Percentiles rank a stretch among this genome's conserved stretches.
Conservation (phyloP, 2,113 vertebrate species). For the Tyto alba region DNA sequence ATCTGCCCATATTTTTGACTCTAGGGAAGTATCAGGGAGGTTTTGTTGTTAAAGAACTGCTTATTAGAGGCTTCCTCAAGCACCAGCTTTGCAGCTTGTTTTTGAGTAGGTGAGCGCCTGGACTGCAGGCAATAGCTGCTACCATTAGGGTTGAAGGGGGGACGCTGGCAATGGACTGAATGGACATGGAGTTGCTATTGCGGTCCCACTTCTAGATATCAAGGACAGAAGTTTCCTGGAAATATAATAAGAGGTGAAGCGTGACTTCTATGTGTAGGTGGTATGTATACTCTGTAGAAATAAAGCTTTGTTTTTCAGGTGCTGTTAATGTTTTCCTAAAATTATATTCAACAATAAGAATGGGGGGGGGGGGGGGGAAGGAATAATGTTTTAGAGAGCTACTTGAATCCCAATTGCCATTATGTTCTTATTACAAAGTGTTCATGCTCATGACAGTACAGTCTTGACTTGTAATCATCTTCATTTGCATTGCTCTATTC, state of each 20-base stretch:
- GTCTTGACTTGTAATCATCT: background rate
- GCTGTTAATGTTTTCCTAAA: background rate
- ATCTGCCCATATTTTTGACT: background rate
- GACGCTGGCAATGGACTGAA: background rate
- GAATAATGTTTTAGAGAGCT: background rate
- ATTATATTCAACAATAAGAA: background rate
- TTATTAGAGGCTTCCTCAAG: background rate
- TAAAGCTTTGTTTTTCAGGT: background rate
- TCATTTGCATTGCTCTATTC: background rate
- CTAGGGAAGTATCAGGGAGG: background rate
- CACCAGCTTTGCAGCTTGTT: background rate
- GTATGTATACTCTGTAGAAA: background rate
- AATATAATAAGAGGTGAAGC: background rate
- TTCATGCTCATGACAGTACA: background rate
- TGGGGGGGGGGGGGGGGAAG: accelerated
- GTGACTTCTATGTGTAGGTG: background rate
- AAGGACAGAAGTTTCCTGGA: background rate
- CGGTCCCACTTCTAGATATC: background rate
- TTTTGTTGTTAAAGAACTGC: background rate
- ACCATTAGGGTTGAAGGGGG: background rate
- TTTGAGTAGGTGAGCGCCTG: background rate
- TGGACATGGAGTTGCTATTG: background rate
- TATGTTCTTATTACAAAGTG: background rate
- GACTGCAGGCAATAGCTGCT: background rate
- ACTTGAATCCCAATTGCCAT: background rate